Evolutionary conservation across 1,140 invertebrate genomes (phyloP), one percentile per base, ranked within the genome.

Genomic region (Zaprionus gabonicus): DNA sequence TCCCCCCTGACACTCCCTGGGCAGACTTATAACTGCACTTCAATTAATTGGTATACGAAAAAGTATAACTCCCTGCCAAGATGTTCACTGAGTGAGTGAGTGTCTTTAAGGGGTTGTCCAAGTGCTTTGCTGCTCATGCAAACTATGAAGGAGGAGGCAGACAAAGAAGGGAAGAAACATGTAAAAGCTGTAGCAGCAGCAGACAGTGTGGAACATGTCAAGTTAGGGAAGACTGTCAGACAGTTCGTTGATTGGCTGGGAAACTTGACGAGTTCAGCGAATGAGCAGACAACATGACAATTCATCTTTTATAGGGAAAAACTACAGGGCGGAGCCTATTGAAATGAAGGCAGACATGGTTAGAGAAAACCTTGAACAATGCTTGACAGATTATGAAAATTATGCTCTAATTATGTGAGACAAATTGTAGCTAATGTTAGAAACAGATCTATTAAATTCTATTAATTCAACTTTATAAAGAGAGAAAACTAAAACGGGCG

Each of bases 11-110:
- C 67, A 41, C 23, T 27, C 13, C 5, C 9, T 38, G 36, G 56
- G 6, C 34, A 55, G 51, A 58, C 34, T 58, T 70, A 69, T 75
- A 75, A 75, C 72, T 71, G 68, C 68, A 76, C 73, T 71, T 76
- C 55, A 76, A 76, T 76, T 71, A 75, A 75, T 75, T 75, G 72
- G 63, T 17, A 58, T 36, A 56, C 49, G 62, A 70, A 41, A 55
- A 28, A 23, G 34, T 53, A 44, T 59, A 71, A 46, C 74, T 66
- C 62, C 60, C 62, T 56, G 46, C 13, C 25, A 55, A 66, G 38
- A 66, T 56, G 63, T 76, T 62, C 41, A 31, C 31, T n/a, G n/a
- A 44, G 41, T 6, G 15, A n/a, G 38, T 44, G 10, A 41, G 27
- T 73, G 17, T 53, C 57, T 62, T 73, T 49, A 46, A 76, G 44